phyloP scores from a whole-genome alignment of 1,140 invertebrate species.

The Trachelipus rathkii region DNA sequence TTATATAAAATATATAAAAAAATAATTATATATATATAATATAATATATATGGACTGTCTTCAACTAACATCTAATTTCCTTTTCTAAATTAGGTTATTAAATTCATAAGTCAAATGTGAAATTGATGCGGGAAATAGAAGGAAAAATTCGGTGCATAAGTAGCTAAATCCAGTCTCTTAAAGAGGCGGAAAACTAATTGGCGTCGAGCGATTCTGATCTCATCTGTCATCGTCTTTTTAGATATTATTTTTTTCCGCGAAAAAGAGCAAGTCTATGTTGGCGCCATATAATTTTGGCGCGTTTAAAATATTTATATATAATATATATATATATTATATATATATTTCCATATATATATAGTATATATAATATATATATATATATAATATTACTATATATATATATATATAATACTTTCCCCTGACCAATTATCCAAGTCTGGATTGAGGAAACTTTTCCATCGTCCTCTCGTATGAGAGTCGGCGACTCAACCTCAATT shows the following conservation, averaged over 20 bases:
- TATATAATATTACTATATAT: background rate
- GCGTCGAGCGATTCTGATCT: slow-evolving; percentile 23
- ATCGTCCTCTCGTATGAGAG: no score
- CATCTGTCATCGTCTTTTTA: slow-evolving; percentile 29
- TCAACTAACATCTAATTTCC: background rate
- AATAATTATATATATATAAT: background rate
- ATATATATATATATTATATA: background rate
- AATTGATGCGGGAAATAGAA: background rate
- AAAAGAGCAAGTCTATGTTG: background rate
- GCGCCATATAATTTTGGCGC: slow-evolving; percentile 26
- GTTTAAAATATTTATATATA: background rate
- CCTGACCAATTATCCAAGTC: no score
- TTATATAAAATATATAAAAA: background rate
- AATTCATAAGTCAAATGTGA: background rate
- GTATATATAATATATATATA: slow-evolving; percentile 26
- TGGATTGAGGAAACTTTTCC: no score
- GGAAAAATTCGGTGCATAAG: background rate
- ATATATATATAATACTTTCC: slow-evolving; percentile 12
- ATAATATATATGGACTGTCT: background rate
- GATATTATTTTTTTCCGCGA: slow-evolving; percentile 1
- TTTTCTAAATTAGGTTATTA: slow-evolving; percentile 6
- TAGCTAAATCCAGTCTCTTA: slow-evolving; percentile 11
- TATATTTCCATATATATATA: slow-evolving; percentile 11
- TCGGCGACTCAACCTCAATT: no score
- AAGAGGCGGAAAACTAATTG: slow-evolving; percentile 27